Evolutionary conservation across 2,888 invertebrate genomes (phyloP).

Genomic region (Osmoderma eremita): DNA sequence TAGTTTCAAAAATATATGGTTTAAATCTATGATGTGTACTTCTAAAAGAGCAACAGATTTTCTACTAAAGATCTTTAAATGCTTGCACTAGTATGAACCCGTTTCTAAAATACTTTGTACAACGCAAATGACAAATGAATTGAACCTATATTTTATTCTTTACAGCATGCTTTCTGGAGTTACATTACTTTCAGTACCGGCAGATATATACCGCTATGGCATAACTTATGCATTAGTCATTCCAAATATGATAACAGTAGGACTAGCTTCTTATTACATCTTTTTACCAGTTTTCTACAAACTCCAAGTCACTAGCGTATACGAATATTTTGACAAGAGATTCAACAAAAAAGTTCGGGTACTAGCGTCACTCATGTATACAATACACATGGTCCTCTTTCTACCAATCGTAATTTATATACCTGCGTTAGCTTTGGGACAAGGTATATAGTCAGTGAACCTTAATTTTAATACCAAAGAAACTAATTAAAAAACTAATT

Average conservation of each 20-base stretch:
- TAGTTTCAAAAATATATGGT: neutral
- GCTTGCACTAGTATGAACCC: neutral
- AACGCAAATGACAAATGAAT: neutral
- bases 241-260: constrained; percentile 59
- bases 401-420: constrained; percentile 76
- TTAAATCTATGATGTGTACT: no score
- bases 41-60: no score
- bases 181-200: constrained; percentile 77
- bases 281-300: constrained; percentile 75
- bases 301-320: constrained; percentile 75
- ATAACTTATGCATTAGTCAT: constrained; percentile 67
- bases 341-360: constrained; percentile 70
- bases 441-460: constrained; percentile 51
- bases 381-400: constrained; percentile 69
- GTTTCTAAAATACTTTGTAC: neutral
- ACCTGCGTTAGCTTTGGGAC: constrained; percentile 74
- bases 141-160: neutral
- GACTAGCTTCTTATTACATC: constrained; percentile 58
- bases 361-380: constrained; percentile 70
- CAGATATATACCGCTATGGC: constrained; percentile 78
- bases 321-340: constrained; percentile 73
- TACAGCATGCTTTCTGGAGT: constrained; percentile 77
- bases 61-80: neutral
- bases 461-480: neutral
- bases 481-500: constrained; percentile 6